Evolutionary conservation across 2,888 invertebrate species (phyloP), one percentile per base, ranked within the genome.

Genomic region (Myopa tessellatipennis): DNA sequence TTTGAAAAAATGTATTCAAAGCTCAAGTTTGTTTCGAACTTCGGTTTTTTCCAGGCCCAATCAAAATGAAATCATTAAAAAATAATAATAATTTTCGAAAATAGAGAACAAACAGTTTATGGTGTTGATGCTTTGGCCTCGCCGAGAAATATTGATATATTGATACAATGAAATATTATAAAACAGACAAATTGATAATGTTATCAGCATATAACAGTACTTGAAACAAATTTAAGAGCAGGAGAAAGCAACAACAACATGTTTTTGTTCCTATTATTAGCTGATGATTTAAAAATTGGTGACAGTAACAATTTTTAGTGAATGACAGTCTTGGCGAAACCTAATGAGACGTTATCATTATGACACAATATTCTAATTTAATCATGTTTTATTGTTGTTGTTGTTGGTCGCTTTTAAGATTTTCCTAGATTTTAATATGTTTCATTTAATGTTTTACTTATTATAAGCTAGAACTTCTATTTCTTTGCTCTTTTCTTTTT

Each of bases 101-200:
- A 76, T 78, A 76, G 76, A 10, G 45, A 45, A 45, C 10, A 45
- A 45, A 45, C 76, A 76, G 73, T 73, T 75, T 78, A 72, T 75
- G 75, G 67, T 75, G 58, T 67, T 58, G 40, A 58, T 58, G 67
- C 67, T 34, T 67, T 52, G 50, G n/a, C 34, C 36, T 14, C 26
- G 69, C 14, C 60, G n/a, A 63, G 50, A 50, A 73, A 18, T 52
- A 71, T 10, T 38, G n/a, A 36, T 55, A 63, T 73, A 55, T 36
- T 18, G 52, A 55, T 70, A 16, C 45, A 52, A 36, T 12, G 26
- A 40, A 52, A 67, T n/a, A 67, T n/a, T 67, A 6, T 12, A 6
- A 70, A 70, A 55, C 34, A 40, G 55, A 70, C 26, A 70, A 70
- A 40, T 63, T 60, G 63, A 74, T 65, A 65, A 50, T 36, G 65